Base-by-base conservation (phyloP, 2,113 vertebrate genomes). In the Rhadina sibilatrix region DNA sequence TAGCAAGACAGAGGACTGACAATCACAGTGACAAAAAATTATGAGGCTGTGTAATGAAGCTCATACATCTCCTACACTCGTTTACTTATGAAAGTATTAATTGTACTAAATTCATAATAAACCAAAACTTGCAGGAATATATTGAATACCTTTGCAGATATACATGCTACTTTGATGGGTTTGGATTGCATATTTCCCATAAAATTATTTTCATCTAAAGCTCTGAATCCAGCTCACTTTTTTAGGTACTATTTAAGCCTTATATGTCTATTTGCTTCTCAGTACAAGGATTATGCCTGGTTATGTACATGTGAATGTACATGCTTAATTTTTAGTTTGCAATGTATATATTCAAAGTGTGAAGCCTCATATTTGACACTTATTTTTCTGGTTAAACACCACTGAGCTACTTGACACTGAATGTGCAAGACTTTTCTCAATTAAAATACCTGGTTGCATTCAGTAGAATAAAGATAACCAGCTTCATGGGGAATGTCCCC, bases 371-470 rank as follows among this genome's bases (percentile, higher is more conserved):
- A 84, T 89, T 71, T 80, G 33, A 83, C 47, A 40, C 54, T 94
- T 94, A 77, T 13, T 92, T 90, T 74, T 35, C 76, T 92, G 52
- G 52, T 90, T 92, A 87, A 94, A 87, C 31, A 81, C 47, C 19
- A 59, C 71, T 87, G 52, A 87, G 89, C 64, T 89, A 37, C 52
- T 83, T 89, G 83, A 78, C 72, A 81, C 28, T 59, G 42, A 80
- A 77, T 33, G n/a, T 77, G 27, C 1, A 4, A 50, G 78, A 78
- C 63, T 89, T 90, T 92, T 71, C 42, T 92, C 60, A 59, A 66
- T 86, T 94, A 90, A 90, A 94, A 81, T 78, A 68, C 22, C 64
- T 60, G 14, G 54, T 87, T 63, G 21, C 35, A 56, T 90, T 86
- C 86, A 81, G 7, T 12, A 81, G 68, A 91, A 65, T 83, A 72